Percentiles rank a stretch among this genome's conserved stretches.
Evolutionary conservation across 2,888 invertebrate genomes (phyloP).

Genomic region (Amiota minor): DNA sequence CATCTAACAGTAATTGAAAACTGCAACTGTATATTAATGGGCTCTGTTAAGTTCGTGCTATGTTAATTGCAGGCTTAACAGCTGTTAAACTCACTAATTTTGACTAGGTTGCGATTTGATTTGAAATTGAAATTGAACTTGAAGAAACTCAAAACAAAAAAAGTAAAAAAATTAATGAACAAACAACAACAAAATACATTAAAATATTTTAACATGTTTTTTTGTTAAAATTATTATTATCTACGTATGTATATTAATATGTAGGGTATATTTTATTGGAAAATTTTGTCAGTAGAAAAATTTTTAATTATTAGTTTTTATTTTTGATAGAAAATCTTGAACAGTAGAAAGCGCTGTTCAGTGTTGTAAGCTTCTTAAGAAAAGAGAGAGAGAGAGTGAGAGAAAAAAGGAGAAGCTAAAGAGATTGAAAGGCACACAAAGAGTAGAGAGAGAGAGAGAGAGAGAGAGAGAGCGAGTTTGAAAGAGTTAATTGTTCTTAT

Average conservation of each 20-base stretch:
- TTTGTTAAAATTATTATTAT: background rate
- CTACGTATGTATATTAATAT: background rate
- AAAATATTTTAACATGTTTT: slow-evolving; percentile 1
- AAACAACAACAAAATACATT: background rate
- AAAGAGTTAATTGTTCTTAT: background rate
- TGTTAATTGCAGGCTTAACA: too few species aligned
- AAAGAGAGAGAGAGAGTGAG: slow-evolving; percentile 3
- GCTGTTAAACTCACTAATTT: too few species aligned
- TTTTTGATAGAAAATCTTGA: background rate
- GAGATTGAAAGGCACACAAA: too few species aligned
- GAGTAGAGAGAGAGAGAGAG: background rate
- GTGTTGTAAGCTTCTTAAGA: background rate
- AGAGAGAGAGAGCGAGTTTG: background rate
- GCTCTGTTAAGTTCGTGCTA: too few species aligned
- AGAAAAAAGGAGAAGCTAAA: too few species aligned
- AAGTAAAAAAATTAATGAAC: slow-evolving; percentile 25
- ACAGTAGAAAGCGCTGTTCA: slow-evolving; percentile 6
- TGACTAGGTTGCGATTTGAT: too few species aligned
- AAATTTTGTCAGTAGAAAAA: background rate
- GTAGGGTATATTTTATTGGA: background rate
- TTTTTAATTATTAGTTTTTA: background rate
- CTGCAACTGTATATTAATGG: too few species aligned
- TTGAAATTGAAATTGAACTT: slow-evolving; percentile 10
- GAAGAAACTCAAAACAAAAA: slow-evolving; percentile 33
- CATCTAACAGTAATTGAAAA: slow-evolving; percentile 27